A percentile compares a stretch with the other conserved stretches of the same genome.
phyloP scores from a whole-genome alignment of 2,797 vertebrate species.

The Poecile montanus region DNA sequence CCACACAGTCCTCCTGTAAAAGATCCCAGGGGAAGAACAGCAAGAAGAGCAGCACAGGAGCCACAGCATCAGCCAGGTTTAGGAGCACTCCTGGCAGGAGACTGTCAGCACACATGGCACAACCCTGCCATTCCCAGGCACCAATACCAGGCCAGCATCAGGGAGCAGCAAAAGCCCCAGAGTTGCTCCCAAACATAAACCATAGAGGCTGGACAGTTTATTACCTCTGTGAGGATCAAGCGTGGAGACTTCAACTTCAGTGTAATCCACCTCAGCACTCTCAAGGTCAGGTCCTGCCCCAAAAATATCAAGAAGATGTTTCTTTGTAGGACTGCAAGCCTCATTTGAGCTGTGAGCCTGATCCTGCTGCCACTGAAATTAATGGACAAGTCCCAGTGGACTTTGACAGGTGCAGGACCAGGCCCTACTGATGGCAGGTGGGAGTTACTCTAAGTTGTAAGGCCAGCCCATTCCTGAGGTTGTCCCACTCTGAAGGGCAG shows the following conservation, averaged over 20 bases:
- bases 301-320: slow-evolving; percentile 70
- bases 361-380: slow-evolving; percentile 15
- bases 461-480: not conserved
- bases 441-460: not conserved
- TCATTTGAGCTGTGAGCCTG: slow-evolving; percentile 5
- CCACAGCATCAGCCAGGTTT: not conserved
- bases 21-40: not conserved
- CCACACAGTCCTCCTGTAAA: not conserved
- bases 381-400: not conserved
- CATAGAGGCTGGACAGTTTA: not conserved
- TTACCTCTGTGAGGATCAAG: slow-evolving; percentile 82
- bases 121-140: not conserved
- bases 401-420: not conserved
- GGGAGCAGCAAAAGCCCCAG: not conserved
- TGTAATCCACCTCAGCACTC: slow-evolving; percentile 86
- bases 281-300: slow-evolving; percentile 74
- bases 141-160: not conserved
- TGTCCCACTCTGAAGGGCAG: not conserved
- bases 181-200: not conserved
- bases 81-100: not conserved
- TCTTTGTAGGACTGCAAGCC: slow-evolving; percentile 33
- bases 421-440: not conserved
- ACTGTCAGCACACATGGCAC: not conserved
- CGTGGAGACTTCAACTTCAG: slow-evolving; percentile 86
- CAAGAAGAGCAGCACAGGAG: not conserved